Percentiles rank a stretch among this genome's conserved stretches.
These are phyloP conservation scores for Altica lythri DNA, from an alignment of 2,888 invertebrate species.

Conservation along the genomic window DNA sequence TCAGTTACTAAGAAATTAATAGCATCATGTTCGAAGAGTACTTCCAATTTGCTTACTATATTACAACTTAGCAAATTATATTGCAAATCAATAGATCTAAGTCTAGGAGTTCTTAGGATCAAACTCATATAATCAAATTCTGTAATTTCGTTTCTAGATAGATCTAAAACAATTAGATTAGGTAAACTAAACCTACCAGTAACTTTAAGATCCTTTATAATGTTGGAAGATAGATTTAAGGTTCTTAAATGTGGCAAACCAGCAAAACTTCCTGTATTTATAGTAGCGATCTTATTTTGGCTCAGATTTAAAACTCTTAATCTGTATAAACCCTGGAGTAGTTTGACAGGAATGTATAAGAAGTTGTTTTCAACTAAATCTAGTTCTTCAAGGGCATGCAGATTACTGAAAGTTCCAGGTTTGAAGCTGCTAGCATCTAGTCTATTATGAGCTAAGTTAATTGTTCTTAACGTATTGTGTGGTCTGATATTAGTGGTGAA, in stretches of 20 bases:
- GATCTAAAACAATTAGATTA: constrained; percentile 48
- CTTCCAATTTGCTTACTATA: constrained; percentile 46
- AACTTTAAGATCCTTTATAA: constrained; percentile 40
- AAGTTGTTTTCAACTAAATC: constrained; percentile 47
- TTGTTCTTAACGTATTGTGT: constrained; percentile 44
- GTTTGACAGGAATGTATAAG: constrained; percentile 41
- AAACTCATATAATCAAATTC: constrained; percentile 49
- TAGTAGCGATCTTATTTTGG: constrained; percentile 45
- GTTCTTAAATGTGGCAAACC: constrained; percentile 49
- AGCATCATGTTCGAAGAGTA: constrained; percentile 44
- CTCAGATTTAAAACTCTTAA: constrained; percentile 48
- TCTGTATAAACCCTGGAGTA: constrained; percentile 46
- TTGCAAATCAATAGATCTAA: constrained; percentile 44
- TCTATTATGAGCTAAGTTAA: constrained; percentile 47
- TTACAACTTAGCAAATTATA: constrained; percentile 48
- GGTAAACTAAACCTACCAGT: constrained; percentile 47
- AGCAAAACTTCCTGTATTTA: constrained; percentile 47
- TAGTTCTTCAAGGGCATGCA: constrained; percentile 46
- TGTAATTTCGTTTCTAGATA: constrained; percentile 48
- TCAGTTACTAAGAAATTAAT: constrained; percentile 33
- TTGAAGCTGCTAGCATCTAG: constrained; percentile 42
- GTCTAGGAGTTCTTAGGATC: constrained; percentile 44
- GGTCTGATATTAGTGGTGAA: constrained; percentile 43
- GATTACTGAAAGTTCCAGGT: constrained; percentile 44
- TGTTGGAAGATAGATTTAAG: constrained; percentile 49